Conservation (phyloP, 1,140 invertebrate species). For the Vanessa atalanta region DNA sequence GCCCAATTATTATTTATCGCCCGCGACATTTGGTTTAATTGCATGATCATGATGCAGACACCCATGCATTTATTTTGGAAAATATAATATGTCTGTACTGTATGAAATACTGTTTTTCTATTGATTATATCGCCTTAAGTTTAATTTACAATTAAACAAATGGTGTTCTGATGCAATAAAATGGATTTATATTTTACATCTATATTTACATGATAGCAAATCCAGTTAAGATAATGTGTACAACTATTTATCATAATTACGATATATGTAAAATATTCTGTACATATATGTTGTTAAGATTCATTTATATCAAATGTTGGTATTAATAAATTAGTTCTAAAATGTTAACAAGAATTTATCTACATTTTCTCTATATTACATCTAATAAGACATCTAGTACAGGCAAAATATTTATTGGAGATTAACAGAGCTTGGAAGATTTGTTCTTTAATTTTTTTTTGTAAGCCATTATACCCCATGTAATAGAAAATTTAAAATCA, state of each 20-base stretch:
- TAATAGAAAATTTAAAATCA: background rate
- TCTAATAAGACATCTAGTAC: conserved; percentile 40
- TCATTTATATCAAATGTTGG: conserved; percentile 41
- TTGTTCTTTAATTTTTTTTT: background rate
- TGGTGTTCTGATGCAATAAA: conserved; percentile 54
- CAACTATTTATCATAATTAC: conserved; percentile 46
- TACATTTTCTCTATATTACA: conserved; percentile 59
- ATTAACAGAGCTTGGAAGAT: conserved; percentile 7
- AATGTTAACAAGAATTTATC: conserved; percentile 59
- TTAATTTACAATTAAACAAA: conserved; percentile 37
- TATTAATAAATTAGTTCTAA: conserved; percentile 57
- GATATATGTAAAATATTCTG: conserved; percentile 56
- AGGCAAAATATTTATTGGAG: conserved; percentile 15
- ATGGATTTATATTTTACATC: conserved; percentile 48
- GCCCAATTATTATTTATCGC: conserved; percentile 29
- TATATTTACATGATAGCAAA: conserved; percentile 61
- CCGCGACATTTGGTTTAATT: conserved; percentile 30
- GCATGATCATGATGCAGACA: conserved; percentile 14
- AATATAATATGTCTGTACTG: conserved; percentile 18
- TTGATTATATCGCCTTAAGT: conserved; percentile 33
- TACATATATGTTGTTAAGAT: conserved; percentile 50
- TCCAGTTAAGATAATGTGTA: conserved; percentile 39
- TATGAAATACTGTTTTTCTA: conserved; percentile 50
- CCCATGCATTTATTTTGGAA: conserved; percentile 7
- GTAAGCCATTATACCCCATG: conserved; percentile 14